Percentiles rank a stretch among this genome's conserved stretches.
These are phyloP conservation scores for Mayetiola destructor DNA, from an alignment of 2,888 invertebrate species.

Conservation along the genomic window DNA sequence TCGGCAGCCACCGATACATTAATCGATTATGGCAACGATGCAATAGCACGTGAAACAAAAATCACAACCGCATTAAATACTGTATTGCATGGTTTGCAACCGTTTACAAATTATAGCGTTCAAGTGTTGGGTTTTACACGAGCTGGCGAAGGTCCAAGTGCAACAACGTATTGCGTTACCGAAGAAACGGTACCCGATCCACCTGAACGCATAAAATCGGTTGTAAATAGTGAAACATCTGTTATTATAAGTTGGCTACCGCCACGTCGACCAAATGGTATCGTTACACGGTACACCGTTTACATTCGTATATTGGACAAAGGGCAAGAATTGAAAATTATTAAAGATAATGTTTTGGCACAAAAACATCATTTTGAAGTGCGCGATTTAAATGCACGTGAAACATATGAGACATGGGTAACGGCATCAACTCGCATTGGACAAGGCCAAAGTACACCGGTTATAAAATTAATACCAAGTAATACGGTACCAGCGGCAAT, in stretches of 20 bases:
- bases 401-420: slow-evolving; percentile 47
- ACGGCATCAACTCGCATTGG: slow-evolving; percentile 47
- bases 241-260: slow-evolving; percentile 50
- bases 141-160: slow-evolving; percentile 45
- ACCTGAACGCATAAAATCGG: slow-evolving; percentile 46
- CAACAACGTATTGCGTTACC: slow-evolving; percentile 42
- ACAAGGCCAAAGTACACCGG: slow-evolving; percentile 43
- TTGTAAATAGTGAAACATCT: slow-evolving; percentile 42
- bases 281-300: slow-evolving; percentile 46
- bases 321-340: slow-evolving; percentile 39
- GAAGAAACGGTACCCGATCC: slow-evolving; percentile 46
- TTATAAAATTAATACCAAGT: slow-evolving; percentile 38
- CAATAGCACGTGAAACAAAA: slow-evolving; percentile 35
- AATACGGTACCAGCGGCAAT: slow-evolving; percentile 40
- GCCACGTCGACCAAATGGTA: slow-evolving; percentile 47
- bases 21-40: neutral
- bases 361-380: slow-evolving; percentile 40
- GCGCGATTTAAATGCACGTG: slow-evolving; percentile 38
- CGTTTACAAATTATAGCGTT: slow-evolving; percentile 50
- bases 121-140: slow-evolving; percentile 47
- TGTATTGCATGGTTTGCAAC: slow-evolving; percentile 42
- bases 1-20: slow-evolving; percentile 21
- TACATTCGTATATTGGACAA: slow-evolving; percentile 42
- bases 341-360: slow-evolving; percentile 36
- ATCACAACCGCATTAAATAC: slow-evolving; percentile 40